Evolutionary conservation across 2,797 vertebrate species (phyloP), one percentile per base, ranked within the genome.

Genomic region (Tokudaia tokunoshimensis): DNA sequence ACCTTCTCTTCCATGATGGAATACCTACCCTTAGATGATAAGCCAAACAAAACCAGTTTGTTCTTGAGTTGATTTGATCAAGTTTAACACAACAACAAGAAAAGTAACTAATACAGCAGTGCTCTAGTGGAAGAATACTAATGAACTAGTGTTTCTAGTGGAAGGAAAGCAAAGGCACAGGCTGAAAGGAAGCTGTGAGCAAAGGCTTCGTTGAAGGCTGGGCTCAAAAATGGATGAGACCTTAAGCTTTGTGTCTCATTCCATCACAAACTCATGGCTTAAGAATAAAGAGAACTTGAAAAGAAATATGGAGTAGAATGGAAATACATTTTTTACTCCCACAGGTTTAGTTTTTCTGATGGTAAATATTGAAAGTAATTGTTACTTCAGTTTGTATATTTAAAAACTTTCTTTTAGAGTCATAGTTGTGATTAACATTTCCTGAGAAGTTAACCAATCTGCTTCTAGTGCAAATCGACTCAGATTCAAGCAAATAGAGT

Each of bases 391-490:
- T 29, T 59, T 75, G 8, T 29, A 5, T 82, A 12, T 92, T 67
- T 85, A 61, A 83, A 67, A 59, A 59, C 20, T 5, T 89, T 78
- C 74, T 75, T 93, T 85, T 88, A 20, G 22, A 84, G 78, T 47
- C 52, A 79, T 13, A 76, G 26, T 87, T 37, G 80, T 93, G 47
- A 89, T 91, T 86, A 80, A 65, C 91, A 92, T 94, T 96, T 96
- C n/a, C 76, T 92, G 14, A 78, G 72, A 92, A 90, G 92, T 93
- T 90, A 90, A 92, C 96, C 59, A 89, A 47, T 83, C 84, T 74
- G 65, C 12, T 80, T 47, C 89, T 91, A 96, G 78, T 55, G 61
- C 70, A 96, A 96, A 96, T 82, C 88, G 52, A 93, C 92, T 92
- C 20, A 61, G 78, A 93, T 93, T 92, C 74, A 59, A 93, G 65